Conservation (phyloP, 2,113 vertebrate species). For the Lepus europaeus region DNA sequence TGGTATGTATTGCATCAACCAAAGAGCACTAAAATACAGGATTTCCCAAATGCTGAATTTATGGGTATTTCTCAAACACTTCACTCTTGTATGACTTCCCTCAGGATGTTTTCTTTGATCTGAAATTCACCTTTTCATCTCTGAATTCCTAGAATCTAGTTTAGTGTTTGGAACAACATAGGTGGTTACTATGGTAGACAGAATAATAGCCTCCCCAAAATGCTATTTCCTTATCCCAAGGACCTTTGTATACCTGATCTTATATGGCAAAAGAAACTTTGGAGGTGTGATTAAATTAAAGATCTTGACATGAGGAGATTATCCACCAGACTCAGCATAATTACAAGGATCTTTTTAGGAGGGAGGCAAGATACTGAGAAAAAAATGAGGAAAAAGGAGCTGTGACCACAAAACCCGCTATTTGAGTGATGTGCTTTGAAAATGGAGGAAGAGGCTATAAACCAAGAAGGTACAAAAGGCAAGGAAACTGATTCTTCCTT, state of each 20-base stretch:
- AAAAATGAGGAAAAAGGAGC: slow-evolving; percentile 14
- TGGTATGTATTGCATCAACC: not conserved
- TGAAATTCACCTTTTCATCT: slow-evolving; percentile 17
- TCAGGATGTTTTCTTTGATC: not conserved
- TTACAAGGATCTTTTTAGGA: not conserved
- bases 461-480: not conserved
- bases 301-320: not conserved
- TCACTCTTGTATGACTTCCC: not conserved
- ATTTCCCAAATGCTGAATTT: not conserved
- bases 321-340: not conserved
- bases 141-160: not conserved
- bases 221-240: not conserved
- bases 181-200: not conserved
- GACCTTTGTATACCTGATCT: not conserved
- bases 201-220: slow-evolving; percentile 16
- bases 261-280: not conserved
- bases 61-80: not conserved
- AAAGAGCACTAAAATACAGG: not conserved
- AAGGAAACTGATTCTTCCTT: not conserved
- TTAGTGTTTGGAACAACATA: slow-evolving; percentile 16
- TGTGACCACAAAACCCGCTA: not conserved
- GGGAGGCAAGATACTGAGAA: not conserved
- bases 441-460: not conserved
- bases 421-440: not conserved
- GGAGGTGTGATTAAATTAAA: not conserved